Base-by-base conservation (phyloP, 1,140 invertebrate species). In the Drosophila carrolli region DNA sequence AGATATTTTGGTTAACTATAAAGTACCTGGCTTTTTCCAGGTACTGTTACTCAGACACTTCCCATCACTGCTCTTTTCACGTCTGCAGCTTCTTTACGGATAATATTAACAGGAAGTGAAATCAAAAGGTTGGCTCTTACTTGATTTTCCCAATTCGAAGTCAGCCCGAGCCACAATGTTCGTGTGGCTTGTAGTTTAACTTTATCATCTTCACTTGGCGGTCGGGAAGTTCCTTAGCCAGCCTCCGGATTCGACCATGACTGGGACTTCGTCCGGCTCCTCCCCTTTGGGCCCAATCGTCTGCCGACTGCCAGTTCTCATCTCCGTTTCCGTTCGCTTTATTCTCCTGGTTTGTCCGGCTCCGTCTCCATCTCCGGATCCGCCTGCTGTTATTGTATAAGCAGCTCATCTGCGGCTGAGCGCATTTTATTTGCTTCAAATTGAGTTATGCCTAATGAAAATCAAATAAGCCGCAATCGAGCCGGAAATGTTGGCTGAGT, bases 361-460 rank as follows among this genome's bases (percentile, higher is more conserved):
- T 61, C 46, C 68, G 29, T 19, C 50, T 59, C 47, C 55, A 23
- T 32, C 62, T 51, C 35, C 72, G 57, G 19, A 67, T 62, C 43
- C 54, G 44, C 44, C 32, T 80, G 46, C 46, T 78, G 75, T 78
- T 78, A 78, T 78, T 84, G 61, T 83, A 84, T 89, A 89, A 88
- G 84, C 78, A 89, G 84, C 84, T 89, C 84, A 90, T 89, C 84
- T 89, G 80, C 80, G 84, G 81, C 84, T 89, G 84, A 89, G 84
- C 80, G 66, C 73, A 79, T 89, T 89, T 89, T 89, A 89, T 89
- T 89, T 89, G 84, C 88, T 84, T 89, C 85, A 81, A 89, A 89
- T 89, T 89, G 84, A 89, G 84, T 89, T 89, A 89, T 89, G 85
- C 84, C 84, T 89, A 89, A 89, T 89, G 84, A 89, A 89, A 89